phyloP scores from a whole-genome alignment of 2,113 vertebrate genomes.

The Pterophyllum scalare region DNA sequence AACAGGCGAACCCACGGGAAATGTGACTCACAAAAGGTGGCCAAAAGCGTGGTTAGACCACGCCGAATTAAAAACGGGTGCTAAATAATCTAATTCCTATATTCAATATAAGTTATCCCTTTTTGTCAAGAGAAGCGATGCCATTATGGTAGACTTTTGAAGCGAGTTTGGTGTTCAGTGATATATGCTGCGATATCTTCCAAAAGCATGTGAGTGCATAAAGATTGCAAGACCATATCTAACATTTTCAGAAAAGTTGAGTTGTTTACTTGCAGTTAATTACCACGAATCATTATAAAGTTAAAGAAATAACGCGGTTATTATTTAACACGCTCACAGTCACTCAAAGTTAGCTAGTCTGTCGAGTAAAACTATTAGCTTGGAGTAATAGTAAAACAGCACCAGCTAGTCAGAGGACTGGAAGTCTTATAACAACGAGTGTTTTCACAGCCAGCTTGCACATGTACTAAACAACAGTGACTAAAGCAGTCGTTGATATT shows the following conservation, averaged over 20 bases:
- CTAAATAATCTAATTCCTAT: accelerated
- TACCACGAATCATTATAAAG: not conserved
- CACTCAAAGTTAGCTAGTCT: not conserved
- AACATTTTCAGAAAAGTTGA: not conserved
- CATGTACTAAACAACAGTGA: not conserved
- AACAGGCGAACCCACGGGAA: accelerated
- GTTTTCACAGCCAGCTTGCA: not conserved
- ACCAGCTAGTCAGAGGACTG: not conserved
- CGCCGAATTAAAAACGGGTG: not conserved
- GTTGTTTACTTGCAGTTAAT: not conserved
- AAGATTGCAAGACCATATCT: not conserved
- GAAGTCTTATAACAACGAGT: not conserved
- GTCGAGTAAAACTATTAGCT: not conserved
- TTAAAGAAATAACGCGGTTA: not conserved
- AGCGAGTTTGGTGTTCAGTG: not conserved
- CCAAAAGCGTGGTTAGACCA: not conserved
- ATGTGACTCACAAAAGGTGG: not conserved
- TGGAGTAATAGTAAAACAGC: not conserved
- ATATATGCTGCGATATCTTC: not conserved
- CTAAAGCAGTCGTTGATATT: not conserved
- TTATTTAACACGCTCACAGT: not conserved
- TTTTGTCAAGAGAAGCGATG: accelerated
- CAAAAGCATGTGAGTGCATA: not conserved
- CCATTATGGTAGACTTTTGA: not conserved
- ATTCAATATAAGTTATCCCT: accelerated